Conservation (phyloP, 2,113 vertebrate species). For the Chloebia gouldiae region DNA sequence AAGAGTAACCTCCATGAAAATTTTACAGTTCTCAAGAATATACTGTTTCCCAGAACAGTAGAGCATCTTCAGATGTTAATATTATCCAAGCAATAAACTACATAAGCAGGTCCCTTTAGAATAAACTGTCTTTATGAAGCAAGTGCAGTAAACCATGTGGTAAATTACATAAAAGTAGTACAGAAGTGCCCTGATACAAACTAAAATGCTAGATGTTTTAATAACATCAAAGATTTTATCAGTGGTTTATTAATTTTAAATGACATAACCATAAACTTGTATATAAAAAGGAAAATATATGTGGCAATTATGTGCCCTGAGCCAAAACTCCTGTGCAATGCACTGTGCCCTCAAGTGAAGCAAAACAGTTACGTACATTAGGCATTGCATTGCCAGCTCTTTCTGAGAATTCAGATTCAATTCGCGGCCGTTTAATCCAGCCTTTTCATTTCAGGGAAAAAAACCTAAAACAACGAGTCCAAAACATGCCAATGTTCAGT, state of each 20-base stretch:
- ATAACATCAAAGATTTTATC: background rate
- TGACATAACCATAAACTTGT: background rate
- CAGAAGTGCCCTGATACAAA: background rate
- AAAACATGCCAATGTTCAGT: background rate
- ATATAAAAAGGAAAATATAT: background rate
- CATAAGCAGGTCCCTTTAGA: background rate
- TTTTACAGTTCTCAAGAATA: background rate
- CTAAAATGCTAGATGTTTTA: background rate
- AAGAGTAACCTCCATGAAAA: background rate
- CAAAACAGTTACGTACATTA: background rate
- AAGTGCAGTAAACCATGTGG: background rate
- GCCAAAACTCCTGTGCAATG: background rate
- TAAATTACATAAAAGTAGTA: background rate
- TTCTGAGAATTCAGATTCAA: background rate
- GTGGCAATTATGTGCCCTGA: background rate
- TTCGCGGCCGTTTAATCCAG: background rate
- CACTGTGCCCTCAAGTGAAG: background rate
- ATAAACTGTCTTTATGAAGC: background rate
- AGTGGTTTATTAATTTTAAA: slow-evolving; percentile 1
- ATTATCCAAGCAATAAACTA: background rate
- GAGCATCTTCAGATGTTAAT: background rate
- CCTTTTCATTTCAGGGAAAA: background rate
- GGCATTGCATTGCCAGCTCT: background rate
- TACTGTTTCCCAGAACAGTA: background rate
- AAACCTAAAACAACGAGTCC: too few species aligned